Conservation (phyloP, 64 coral and sea anemone species). For the Montipora sp. region DNA sequence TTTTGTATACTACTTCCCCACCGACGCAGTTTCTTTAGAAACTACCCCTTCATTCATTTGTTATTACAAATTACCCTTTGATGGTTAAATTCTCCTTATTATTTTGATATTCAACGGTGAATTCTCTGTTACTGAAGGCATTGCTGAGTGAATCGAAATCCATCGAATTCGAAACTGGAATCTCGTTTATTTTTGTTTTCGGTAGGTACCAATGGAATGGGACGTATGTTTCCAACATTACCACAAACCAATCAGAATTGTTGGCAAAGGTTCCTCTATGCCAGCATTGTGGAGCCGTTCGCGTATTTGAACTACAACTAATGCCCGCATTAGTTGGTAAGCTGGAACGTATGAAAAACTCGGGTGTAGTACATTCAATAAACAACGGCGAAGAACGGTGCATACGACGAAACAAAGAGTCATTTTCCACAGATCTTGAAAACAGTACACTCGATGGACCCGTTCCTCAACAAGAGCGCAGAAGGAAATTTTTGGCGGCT, state of each 20-base stretch:
- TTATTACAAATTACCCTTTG: too few relatives aligned
- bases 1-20: too few relatives aligned
- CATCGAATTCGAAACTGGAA: too few relatives aligned
- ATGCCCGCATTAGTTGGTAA: constrained; percentile 78
- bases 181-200: neutral
- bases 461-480: neutral
- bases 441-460: neutral
- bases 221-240: constrained; percentile 55
- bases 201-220: constrained; percentile 84
- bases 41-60: too few relatives aligned
- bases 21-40: too few relatives aligned
- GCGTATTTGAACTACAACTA: constrained; percentile 77
- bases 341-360: neutral
- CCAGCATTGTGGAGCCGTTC: constrained; percentile 57
- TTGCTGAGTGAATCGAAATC: too few relatives aligned
- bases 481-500: neutral
- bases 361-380: too few relatives aligned
- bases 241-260: constrained; percentile 19
- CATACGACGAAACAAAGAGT: neutral
- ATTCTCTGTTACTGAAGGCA: too few relatives aligned
- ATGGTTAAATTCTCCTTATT: too few relatives aligned
- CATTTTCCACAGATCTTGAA: neutral
- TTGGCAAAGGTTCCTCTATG: constrained; percentile 50
- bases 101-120: too few relatives aligned
- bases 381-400: neutral